A percentile compares a stretch with the other conserved stretches of the same genome.
Conservation (phyloP, 2,888 invertebrate species). For the Therioaphis trifolii region DNA sequence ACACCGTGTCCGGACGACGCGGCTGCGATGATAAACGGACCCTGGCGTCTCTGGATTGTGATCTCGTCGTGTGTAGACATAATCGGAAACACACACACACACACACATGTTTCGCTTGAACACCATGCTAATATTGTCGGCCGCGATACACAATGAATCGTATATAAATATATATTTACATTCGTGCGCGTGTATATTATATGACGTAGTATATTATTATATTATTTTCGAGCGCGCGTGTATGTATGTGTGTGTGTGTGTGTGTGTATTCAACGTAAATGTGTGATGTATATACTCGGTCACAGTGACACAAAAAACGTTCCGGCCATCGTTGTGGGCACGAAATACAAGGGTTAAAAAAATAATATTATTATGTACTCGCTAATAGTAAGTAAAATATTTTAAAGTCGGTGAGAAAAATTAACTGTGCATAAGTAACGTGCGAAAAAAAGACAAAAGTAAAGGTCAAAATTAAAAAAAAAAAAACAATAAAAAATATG, state of each 20-base stretch:
- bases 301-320: not conserved
- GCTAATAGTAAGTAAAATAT: conserved; percentile 28
- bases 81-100: no score
- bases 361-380: not conserved
- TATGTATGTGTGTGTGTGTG: not conserved
- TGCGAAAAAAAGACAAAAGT: conserved; percentile 48
- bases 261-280: no score
- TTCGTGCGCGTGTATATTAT: no score
- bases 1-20: not conserved
- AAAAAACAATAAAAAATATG: conserved; percentile 21
- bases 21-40: not conserved
- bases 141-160: no score
- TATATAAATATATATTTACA: no score
- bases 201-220: no score
- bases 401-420: conserved; percentile 45
- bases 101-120: no score
- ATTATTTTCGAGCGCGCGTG: not conserved
- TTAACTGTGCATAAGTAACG: conserved; percentile 52
- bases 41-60: no score
- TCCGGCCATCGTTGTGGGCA: not conserved
- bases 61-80: not conserved
- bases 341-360: conserved; percentile 48
- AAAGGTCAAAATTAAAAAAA: conserved; percentile 10
- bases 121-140: no score
- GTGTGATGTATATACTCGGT: not conserved